A percentile compares a stretch with the other conserved stretches of the same genome.
Evolutionary conservation across 2,797 vertebrate species (phyloP).

Genomic region (Myotis findleyi): DNA sequence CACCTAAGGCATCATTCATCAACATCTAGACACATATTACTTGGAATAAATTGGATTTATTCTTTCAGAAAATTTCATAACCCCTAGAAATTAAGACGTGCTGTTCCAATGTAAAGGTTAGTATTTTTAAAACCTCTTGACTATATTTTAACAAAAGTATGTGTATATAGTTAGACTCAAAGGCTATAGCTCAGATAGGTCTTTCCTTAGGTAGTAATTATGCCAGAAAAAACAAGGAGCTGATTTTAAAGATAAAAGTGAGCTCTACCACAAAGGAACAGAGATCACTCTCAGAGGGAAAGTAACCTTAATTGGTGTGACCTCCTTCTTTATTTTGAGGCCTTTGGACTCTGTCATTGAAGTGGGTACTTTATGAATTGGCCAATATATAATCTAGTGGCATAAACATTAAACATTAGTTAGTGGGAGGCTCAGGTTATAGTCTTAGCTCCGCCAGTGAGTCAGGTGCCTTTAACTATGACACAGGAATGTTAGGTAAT

Average conservation of each 20-base stretch:
- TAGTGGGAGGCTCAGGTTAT: neutral
- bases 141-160: neutral
- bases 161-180: neutral
- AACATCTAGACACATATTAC: neutral
- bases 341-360: neutral
- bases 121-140: slow-evolving; percentile 23
- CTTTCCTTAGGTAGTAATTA: neutral
- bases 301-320: neutral
- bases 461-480: neutral
- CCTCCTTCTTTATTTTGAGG: slow-evolving; percentile 1
- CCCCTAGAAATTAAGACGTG: slow-evolving; percentile 6
- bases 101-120: neutral
- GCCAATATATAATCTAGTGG: neutral
- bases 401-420: neutral
- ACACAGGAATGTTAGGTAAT: neutral
- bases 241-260: slow-evolving; percentile 29
- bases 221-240: neutral
- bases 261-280: neutral
- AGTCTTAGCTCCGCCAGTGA: neutral
- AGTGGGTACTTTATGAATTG: neutral
- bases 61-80: neutral
- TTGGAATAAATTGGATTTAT: slow-evolving; percentile 1
- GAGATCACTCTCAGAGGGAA: neutral
- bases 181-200: neutral
- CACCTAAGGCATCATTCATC: neutral